Evolutionary conservation across 2,888 invertebrate species (phyloP).

Genomic region (Epinotia demarniana): DNA sequence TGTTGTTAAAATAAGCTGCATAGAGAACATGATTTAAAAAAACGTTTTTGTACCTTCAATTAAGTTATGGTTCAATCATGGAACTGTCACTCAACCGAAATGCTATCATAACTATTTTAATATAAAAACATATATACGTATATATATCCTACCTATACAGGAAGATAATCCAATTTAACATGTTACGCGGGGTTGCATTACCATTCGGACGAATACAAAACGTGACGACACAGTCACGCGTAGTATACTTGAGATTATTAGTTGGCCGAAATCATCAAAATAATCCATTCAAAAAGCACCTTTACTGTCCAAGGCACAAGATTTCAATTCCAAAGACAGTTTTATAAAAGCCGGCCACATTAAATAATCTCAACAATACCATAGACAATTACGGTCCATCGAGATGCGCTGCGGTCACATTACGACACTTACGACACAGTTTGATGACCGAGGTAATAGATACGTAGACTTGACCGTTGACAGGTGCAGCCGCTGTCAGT

Average conservation of each 20-base stretch:
- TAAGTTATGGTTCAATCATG: not conserved
- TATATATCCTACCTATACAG: not conserved
- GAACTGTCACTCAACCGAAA: slow-evolving; percentile 12
- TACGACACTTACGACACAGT: slow-evolving; percentile 29
- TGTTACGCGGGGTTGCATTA: slow-evolving; percentile 1
- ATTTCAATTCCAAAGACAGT: no score
- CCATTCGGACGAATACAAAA: slow-evolving; percentile 5
- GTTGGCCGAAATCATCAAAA: no score
- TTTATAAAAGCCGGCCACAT: no score
- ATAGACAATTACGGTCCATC: slow-evolving; percentile 17
- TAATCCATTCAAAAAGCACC: no score
- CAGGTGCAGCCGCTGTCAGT: slow-evolving; percentile 11
- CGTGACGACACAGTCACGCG: slow-evolving; percentile 31
- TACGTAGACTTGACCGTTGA: slow-evolving; percentile 32
- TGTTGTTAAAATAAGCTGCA: no score
- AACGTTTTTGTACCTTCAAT: not conserved
- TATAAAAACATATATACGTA: not conserved
- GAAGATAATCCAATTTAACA: slow-evolving; percentile 4
- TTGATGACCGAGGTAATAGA: slow-evolving; percentile 34
- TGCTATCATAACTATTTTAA: not conserved
- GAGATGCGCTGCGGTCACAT: slow-evolving; percentile 12
- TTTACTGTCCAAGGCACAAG: no score
- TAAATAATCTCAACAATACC: not conserved
- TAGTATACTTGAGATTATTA: not conserved
- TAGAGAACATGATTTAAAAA: no score